Conservation (phyloP, 2,113 vertebrate species). For the Halcyon senegalensis region DNA sequence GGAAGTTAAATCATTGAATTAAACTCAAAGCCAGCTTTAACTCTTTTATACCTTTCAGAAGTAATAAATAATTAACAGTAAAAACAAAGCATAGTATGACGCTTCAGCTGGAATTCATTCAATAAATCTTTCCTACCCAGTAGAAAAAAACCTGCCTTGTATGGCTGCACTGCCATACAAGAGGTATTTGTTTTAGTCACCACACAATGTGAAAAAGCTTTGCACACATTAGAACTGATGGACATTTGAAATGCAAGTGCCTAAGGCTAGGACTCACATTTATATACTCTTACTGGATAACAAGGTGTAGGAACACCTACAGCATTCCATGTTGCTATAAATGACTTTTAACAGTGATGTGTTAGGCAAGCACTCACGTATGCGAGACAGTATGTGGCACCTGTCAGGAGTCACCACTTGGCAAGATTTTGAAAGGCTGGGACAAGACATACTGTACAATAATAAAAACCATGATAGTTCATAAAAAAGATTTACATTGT, state of each 20-base stretch:
- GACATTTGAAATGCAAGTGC: background rate
- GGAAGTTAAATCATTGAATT: background rate
- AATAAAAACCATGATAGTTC: background rate
- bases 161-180: background rate
- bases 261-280: slow-evolving; percentile 17
- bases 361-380: fast-evolving
- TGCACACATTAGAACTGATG: background rate
- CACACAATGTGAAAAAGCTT: background rate
- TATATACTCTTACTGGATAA: background rate
- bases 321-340: slow-evolving; percentile 2
- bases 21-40: background rate
- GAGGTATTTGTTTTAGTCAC: slow-evolving; percentile 2
- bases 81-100: background rate
- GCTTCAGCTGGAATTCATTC: background rate
- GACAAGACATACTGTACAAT: background rate
- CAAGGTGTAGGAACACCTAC: slow-evolving; percentile 23
- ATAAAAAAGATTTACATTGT: background rate
- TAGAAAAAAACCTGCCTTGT: slow-evolving; percentile 16
- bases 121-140: background rate
- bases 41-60: slow-evolving; percentile 3
- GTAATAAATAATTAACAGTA: slow-evolving; percentile 57
- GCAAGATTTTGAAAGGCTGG: background rate
- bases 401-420: background rate
- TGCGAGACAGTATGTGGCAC: background rate
- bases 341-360: background rate